A percentile compares a stretch with the other conserved stretches of the same genome.
phyloP scores from a whole-genome alignment of 2,888 invertebrate genomes.

The Phragmatobia fuliginosa region DNA sequence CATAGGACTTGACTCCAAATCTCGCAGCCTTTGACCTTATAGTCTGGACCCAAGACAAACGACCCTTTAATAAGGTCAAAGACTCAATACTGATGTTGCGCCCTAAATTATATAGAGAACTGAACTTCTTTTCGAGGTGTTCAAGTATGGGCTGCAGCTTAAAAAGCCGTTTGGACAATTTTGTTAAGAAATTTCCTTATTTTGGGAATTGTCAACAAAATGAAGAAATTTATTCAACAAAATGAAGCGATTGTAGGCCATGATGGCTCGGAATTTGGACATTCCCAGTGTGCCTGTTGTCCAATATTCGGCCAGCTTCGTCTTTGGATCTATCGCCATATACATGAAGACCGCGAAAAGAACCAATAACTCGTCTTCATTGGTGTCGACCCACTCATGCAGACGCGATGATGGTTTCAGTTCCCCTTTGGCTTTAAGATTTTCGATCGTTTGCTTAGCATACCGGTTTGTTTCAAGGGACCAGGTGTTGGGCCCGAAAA shows the following conservation, averaged over 20 bases:
- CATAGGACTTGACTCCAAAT: constrained; percentile 42
- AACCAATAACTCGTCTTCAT: constrained; percentile 35
- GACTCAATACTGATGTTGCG: constrained; percentile 40
- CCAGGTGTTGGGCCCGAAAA: no score
- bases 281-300: constrained; percentile 23
- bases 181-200: constrained; percentile 6
- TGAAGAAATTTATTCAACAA: constrained; percentile 29
- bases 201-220: constrained; percentile 3
- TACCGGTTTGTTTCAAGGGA: no score
- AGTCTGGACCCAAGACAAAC: constrained; percentile 35
- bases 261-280: constrained; percentile 27
- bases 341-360: constrained; percentile 37
- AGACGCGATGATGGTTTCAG: constrained; percentile 29
- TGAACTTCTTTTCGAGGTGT: constrained; percentile 26
- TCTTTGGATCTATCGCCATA: constrained; percentile 38
- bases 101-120: constrained; percentile 15
- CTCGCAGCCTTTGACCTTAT: constrained; percentile 37
- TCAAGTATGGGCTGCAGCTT: constrained; percentile 26
- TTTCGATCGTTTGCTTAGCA: no score
- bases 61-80: constrained; percentile 43
- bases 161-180: not conserved
- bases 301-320: constrained; percentile 36
- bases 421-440: not conserved
- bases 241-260: constrained; percentile 33
- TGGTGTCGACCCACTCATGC: constrained; percentile 36